phyloP scores from a whole-genome alignment of 2,797 vertebrate species.

The Macroramphosus scolopax region DNA sequence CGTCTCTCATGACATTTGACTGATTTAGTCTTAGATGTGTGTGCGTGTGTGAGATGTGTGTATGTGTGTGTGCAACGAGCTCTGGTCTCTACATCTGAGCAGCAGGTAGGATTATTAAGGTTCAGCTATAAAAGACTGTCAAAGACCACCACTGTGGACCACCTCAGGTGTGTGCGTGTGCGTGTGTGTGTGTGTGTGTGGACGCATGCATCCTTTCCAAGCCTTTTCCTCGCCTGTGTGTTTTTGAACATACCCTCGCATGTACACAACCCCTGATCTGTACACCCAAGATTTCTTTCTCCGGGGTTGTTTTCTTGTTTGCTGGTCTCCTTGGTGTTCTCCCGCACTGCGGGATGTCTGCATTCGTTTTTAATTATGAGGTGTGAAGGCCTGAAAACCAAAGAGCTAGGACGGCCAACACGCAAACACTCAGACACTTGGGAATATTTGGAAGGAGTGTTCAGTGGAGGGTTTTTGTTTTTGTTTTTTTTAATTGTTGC shows the following conservation, averaged over 20 bases:
- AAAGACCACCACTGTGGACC: conserved; percentile 76
- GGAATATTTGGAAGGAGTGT: conserved; percentile 38
- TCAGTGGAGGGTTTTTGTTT: too few relatives aligned
- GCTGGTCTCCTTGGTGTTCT: conserved; percentile 56
- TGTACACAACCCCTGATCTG: too few relatives aligned
- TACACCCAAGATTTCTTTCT: background rate
- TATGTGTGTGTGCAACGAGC: conserved; percentile 5
- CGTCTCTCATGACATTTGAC: too few relatives aligned
- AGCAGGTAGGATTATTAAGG: conserved; percentile 69
- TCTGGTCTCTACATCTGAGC: conserved; percentile 57
- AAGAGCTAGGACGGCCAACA: conserved; percentile 50
- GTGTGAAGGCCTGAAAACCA: conserved; percentile 72
- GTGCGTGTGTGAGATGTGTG: conserved; percentile 9
- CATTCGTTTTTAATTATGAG: conserved; percentile 74
- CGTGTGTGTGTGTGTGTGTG: conserved; percentile 8
- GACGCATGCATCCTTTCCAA: background rate
- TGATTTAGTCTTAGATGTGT: too few relatives aligned
- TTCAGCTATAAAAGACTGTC: conserved; percentile 62
- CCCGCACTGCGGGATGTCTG: conserved; percentile 61
- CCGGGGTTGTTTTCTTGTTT: conserved; percentile 52
- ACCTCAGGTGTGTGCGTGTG: conserved; percentile 50
- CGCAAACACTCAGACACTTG: conserved; percentile 14
- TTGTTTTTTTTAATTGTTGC: conserved; percentile 47
- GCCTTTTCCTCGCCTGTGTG: background rate
- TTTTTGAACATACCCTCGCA: conserved; percentile 2